phyloP scores from a whole-genome alignment of 2,888 invertebrate species.

The Andrena bicolor region DNA sequence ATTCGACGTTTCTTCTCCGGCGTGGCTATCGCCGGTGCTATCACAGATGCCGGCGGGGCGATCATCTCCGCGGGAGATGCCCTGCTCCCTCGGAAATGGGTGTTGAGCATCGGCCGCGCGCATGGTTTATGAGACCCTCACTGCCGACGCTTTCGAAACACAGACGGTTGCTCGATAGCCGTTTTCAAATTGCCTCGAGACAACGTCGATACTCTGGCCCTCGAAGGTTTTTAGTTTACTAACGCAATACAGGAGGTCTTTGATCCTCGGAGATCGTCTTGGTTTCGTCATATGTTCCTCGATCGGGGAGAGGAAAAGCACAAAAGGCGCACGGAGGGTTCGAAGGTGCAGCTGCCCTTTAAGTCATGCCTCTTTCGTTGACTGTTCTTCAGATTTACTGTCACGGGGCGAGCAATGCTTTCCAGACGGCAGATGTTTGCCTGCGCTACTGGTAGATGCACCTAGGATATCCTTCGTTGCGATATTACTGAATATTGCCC shows the following conservation, averaged over 20 bases:
- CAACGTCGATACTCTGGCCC: background rate
- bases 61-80: constrained; percentile 22
- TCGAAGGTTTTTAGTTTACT: background rate
- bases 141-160: background rate
- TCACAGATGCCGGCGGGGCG: constrained; percentile 22
- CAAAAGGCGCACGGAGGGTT: background rate
- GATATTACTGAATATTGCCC: constrained; percentile 39
- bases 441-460: background rate
- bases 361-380: background rate
- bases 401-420: constrained; percentile 6
- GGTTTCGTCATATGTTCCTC: too few relatives aligned
- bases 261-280: too few relatives aligned
- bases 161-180: background rate
- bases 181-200: background rate
- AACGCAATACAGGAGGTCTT: too few relatives aligned
- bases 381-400: background rate
- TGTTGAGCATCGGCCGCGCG: background rate
- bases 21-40: constrained; percentile 10
- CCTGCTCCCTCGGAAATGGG: constrained; percentile 4
- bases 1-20: constrained; percentile 37
- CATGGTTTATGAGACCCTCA: background rate
- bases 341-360: background rate
- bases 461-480: constrained; percentile 35
- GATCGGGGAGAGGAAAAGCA: too few relatives aligned
- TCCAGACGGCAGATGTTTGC: constrained; percentile 21